Evolutionary conservation across 2,888 invertebrate genomes (phyloP).

Genomic region (Slavum lentiscoides): DNA sequence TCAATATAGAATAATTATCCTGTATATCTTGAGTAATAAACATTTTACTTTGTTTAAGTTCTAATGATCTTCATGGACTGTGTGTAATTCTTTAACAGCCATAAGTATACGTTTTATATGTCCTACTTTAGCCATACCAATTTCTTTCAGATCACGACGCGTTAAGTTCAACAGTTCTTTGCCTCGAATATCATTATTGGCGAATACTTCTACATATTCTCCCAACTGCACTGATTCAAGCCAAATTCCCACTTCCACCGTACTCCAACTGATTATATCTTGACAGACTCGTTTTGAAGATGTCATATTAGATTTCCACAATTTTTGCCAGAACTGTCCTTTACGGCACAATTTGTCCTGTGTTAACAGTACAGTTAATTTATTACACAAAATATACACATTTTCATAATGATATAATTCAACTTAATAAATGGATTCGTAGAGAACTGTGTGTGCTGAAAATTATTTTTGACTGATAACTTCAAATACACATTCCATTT

Average conservation of each 20-base stretch:
- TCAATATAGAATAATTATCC: not conserved
- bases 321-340: conserved; percentile 72
- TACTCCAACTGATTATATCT: conserved; percentile 75
- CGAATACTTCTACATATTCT: conserved; percentile 89
- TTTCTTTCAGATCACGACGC: conserved; percentile 82
- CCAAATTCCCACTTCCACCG: conserved; percentile 89
- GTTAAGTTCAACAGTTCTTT: conserved; percentile 84
- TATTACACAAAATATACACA: not conserved
- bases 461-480: no score
- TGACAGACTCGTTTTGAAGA: conserved; percentile 57
- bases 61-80: conserved; percentile 24
- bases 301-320: conserved; percentile 62
- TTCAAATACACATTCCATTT: no score
- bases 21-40: not conserved
- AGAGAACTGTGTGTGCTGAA: no score
- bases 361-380: not conserved
- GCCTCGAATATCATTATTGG: conserved; percentile 89
- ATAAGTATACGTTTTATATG: conserved; percentile 93
- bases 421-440: no score
- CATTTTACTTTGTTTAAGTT: not conserved
- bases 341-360: conserved; percentile 61
- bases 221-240: conserved; percentile 83
- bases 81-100: conserved; percentile 75
- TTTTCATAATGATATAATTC: no score
- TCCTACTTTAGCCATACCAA: conserved; percentile 92